Evolutionary conservation across 2,797 vertebrate genomes (phyloP).

Genomic region (Enoplosus armatus): DNA sequence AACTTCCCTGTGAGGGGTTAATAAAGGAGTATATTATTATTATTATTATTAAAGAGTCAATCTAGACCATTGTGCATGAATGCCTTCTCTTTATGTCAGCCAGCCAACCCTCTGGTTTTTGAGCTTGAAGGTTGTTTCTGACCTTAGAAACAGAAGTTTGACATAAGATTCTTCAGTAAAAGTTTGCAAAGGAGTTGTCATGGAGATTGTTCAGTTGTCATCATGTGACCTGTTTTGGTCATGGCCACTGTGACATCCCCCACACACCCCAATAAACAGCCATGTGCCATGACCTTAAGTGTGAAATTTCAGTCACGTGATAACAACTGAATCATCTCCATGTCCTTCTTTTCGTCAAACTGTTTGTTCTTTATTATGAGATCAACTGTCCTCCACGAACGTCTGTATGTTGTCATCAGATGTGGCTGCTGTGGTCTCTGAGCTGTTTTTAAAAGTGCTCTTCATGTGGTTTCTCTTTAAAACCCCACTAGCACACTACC

Average conservation of each 20-base stretch:
- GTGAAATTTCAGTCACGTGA: conserved; percentile 2
- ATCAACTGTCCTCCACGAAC: conserved; percentile 1
- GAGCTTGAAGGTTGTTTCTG: no score
- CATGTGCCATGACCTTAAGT: not conserved
- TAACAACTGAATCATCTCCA: not conserved
- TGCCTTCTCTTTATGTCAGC: not conserved
- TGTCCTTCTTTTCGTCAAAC: not conserved
- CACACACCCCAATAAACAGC: not conserved
- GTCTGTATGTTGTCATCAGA: conserved; percentile 21
- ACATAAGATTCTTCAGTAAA: not conserved
- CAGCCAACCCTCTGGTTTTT: not conserved
- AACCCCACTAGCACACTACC: not conserved
- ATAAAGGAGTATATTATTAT: no score
- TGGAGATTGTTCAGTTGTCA: not conserved
- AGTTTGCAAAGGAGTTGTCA: not conserved
- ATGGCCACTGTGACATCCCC: not conserved
- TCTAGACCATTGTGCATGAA: not conserved
- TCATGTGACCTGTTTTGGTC: not conserved
- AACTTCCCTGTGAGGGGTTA: no score
- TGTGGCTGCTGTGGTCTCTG: conserved; percentile 29
- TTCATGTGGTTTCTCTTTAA: conserved; percentile 24
- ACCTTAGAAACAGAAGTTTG: not conserved
- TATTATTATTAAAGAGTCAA: not conserved
- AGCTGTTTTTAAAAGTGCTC: conserved; percentile 14
- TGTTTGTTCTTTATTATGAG: conserved; percentile 5